Conservation (phyloP, 2,113 vertebrate species). For the Grammomys surdaster region DNA sequence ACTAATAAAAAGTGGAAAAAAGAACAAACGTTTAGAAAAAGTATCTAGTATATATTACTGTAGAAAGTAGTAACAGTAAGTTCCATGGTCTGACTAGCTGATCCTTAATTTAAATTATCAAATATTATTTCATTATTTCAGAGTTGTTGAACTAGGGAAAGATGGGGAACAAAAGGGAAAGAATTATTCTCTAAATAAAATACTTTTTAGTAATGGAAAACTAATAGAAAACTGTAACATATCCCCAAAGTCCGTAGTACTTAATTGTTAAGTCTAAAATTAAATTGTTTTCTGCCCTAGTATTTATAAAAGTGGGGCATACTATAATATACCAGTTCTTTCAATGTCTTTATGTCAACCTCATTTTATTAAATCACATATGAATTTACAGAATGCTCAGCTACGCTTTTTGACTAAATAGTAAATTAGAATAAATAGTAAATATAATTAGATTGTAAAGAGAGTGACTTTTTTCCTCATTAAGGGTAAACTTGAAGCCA, state of each 20-base stretch:
- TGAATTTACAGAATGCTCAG: neutral
- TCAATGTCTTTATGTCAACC: slow-evolving; percentile 43
- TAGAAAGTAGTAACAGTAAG: neutral
- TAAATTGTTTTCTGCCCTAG: slow-evolving; percentile 41
- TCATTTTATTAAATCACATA: neutral
- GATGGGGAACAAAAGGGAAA: neutral
- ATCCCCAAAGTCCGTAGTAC: slow-evolving; percentile 62
- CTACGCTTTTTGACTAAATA: neutral
- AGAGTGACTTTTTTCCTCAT: neutral
- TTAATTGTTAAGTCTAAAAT: slow-evolving; percentile 74
- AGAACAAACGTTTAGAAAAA: neutral
- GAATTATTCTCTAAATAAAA: neutral
- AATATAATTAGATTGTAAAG: slow-evolving; percentile 13
- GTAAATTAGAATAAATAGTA: neutral
- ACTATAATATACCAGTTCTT: neutral
- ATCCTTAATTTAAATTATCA: neutral
- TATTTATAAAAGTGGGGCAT: slow-evolving; percentile 73
- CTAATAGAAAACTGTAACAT: slow-evolving; percentile 68
- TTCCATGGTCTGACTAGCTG: neutral
- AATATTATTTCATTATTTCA: neutral
- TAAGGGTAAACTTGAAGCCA: neutral
- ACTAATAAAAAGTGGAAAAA: no score
- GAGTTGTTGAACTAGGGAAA: neutral
- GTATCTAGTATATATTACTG: neutral
- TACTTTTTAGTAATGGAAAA: neutral